Percentiles rank a stretch among this genome's conserved stretches.
phyloP scores from a whole-genome alignment of 2,888 invertebrate genomes.

The Dryobotodes eremita region DNA sequence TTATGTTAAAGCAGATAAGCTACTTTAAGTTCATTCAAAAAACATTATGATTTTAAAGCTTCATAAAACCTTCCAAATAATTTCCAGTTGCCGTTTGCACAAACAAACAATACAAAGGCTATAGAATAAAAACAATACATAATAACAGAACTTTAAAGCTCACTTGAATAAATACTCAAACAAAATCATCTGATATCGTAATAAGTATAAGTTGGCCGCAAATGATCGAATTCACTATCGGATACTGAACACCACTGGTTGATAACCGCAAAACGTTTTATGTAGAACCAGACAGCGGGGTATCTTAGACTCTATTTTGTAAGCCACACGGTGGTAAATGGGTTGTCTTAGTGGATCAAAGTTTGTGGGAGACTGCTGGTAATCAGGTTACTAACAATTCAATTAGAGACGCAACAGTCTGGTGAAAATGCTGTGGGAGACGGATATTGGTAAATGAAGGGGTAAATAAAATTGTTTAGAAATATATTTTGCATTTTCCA shows the following conservation, averaged over 20 bases:
- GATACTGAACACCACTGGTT: constrained; percentile 50
- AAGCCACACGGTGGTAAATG: constrained; percentile 51
- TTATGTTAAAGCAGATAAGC: no score
- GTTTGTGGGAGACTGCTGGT: constrained; percentile 43
- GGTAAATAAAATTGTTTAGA: no score
- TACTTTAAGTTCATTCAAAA: background rate
- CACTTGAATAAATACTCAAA: constrained; percentile 25
- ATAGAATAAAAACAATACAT: constrained; percentile 21
- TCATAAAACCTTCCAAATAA: background rate
- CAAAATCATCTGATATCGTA: constrained; percentile 28
- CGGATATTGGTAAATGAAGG: constrained; percentile 41
- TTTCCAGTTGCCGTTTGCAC: background rate
- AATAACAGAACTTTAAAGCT: constrained; percentile 19
- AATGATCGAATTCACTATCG: constrained; percentile 48
- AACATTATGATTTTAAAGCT: no score
- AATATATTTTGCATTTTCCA: background rate
- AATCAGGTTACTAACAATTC: constrained; percentile 73
- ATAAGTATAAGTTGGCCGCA: constrained; percentile 44
- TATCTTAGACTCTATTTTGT: constrained; percentile 30
- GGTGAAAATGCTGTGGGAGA: constrained; percentile 59
- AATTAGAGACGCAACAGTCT: constrained; percentile 72
- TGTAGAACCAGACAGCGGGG: background rate
- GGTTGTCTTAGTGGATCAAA: constrained; percentile 5
- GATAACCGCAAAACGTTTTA: constrained; percentile 47
- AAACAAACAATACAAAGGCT: background rate